Percentiles rank a stretch among this genome's conserved stretches.
Evolutionary conservation across 1,140 invertebrate genomes (phyloP).

Genomic region (Caenorhabditis elegans): WBcel235 BX284603.4:4063501-4064000

Average conservation of each 20-base stretch:
- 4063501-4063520: too few species aligned
- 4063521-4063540: too few species aligned
- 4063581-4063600: too few species aligned
- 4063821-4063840: not conserved
- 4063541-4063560: too few species aligned
- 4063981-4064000: not conserved
- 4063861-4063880: not conserved
- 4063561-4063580: too few species aligned
- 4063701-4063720: not conserved
- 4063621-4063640: too few species aligned
- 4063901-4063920: not conserved
- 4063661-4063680: too few species aligned
- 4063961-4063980: not conserved
- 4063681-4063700: not conserved
- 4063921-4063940: conserved; percentile 21
- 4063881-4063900: not conserved
- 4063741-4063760: not conserved
- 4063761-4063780: not conserved
- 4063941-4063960: not conserved
- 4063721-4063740: too few species aligned
- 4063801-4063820: conserved; percentile 22
- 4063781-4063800: conserved; percentile 22
- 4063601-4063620: too few species aligned
- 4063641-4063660: too few species aligned
- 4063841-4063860: conserved; percentile 11